phyloP scores from a whole-genome alignment of 1,140 invertebrate genomes.

The Spodoptera litura region DNA sequence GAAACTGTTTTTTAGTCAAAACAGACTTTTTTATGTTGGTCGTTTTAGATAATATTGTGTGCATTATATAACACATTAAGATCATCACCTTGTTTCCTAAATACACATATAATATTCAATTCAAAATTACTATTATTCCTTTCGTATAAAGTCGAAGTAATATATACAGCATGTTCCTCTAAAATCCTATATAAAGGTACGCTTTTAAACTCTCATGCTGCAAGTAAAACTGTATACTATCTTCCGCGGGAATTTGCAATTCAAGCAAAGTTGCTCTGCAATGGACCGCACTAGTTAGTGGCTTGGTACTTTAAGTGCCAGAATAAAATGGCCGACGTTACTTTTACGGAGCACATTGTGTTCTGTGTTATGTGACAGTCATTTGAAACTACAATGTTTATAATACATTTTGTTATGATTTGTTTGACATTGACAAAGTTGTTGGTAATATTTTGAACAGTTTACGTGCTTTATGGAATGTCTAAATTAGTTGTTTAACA shows the following conservation, averaged over 20 bases:
- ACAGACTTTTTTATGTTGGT: background rate
- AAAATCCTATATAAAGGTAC: background rate
- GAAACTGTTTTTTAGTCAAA: background rate
- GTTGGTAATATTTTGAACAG: no score
- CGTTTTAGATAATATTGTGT: no score
- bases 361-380: background rate
- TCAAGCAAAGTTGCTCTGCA: slow-evolving; percentile 34
- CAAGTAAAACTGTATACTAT: slow-evolving; percentile 9
- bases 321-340: slow-evolving; percentile 16
- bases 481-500: no score
- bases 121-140: no score
- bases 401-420: no score
- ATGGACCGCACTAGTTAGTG: slow-evolving; percentile 28
- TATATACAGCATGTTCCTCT: background rate
- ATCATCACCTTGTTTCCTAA: no score
- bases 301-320: slow-evolving; percentile 4
- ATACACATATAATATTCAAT: no score
- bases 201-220: slow-evolving; percentile 17
- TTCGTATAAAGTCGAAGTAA: background rate
- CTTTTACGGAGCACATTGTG: slow-evolving; percentile 1
- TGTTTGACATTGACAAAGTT: no score
- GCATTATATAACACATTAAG: no score
- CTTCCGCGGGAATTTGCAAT: slow-evolving; percentile 28
- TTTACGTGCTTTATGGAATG: no score
- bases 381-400: background rate